Base-by-base conservation (phyloP, 2,113 vertebrate species). In the Vireo altiloquus region DNA sequence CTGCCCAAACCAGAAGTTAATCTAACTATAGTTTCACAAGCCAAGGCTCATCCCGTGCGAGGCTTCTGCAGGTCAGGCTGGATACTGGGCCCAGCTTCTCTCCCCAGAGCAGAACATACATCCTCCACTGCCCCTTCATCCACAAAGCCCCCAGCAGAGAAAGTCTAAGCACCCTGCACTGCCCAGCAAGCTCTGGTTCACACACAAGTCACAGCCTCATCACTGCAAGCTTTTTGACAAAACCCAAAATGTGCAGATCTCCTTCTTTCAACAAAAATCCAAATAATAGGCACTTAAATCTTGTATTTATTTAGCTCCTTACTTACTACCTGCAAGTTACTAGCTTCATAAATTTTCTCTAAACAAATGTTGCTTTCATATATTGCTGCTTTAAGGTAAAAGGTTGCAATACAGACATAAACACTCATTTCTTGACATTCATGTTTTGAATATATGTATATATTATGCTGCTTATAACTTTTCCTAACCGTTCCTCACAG, bases 31-130 rank as follows among this genome's bases (percentile, higher is more conserved):
- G 44, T n/a, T 84, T 56, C 60, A 53, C 12, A 60, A 81, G 50
- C 21, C 24, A 25, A 57, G 10, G 22, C n/a, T 63, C 64, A 44
- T 21, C 39, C 50, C 6, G 2, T 9, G 16, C 1, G 1, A 81
- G 54, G 21, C 15, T 82, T 59, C 64, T 74, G 44, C 44, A 53
- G 52, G 39, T 35, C 5, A 7, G 37, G 25, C 64, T 61, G 28
- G 50, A 30, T 11, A 31, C 22, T 9, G 40, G 84, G 31, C 37
- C n/a, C n/a, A 60, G 4, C 44, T 60, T 31, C 70, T 42, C 23
- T 66, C 35, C 27, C 17, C 0, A 1, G 2, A 31, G 64, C 76
- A 57, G 63, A 80, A 70, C 0, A 5, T 5, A 3, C 18, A 22
- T 39, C 49, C 44, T 33, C 31, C 60, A 23, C 4, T 20, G 20